Conservation (phyloP, 2,888 invertebrate genomes). For the Drosophila neotestacea region DNA sequence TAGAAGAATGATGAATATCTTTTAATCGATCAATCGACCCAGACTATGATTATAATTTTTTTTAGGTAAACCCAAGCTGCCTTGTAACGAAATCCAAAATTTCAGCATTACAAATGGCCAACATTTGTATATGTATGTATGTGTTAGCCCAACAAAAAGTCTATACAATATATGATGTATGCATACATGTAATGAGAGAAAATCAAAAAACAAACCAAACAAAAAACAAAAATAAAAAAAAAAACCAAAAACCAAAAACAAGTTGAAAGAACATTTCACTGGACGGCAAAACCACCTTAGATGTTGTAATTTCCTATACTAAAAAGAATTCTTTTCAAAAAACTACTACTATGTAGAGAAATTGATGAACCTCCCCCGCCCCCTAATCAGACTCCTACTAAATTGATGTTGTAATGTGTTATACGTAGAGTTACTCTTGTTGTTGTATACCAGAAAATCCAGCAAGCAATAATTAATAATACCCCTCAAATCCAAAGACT, state of each 20-base stretch:
- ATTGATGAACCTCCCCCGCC: constrained; percentile 23
- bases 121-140: constrained; percentile 12
- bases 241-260: constrained; percentile 49
- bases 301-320: constrained; percentile 83
- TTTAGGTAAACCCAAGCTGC: constrained; percentile 71
- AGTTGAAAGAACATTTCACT: constrained; percentile 79
- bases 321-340: constrained; percentile 37
- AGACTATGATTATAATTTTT: constrained; percentile 14
- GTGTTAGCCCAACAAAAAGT: constrained; percentile 15
- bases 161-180: constrained; percentile 43
- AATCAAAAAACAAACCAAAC: constrained; percentile 37
- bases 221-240: constrained; percentile 19
- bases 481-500: neutral
- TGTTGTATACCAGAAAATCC: constrained; percentile 14
- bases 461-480: constrained; percentile 22
- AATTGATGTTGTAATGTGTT: constrained; percentile 71
- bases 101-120: constrained; percentile 45
- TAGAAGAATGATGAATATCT: constrained; percentile 6
- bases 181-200: constrained; percentile 57
- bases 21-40: constrained; percentile 12
- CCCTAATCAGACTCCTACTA: constrained; percentile 26
- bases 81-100: constrained; percentile 75
- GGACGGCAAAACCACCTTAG: constrained; percentile 85
- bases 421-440: constrained; percentile 37
- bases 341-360: constrained; percentile 43